Percentiles rank a stretch among this genome's conserved stretches.
phyloP scores from a whole-genome alignment of 2,888 invertebrate species.

The Orthosia gracilis region DNA sequence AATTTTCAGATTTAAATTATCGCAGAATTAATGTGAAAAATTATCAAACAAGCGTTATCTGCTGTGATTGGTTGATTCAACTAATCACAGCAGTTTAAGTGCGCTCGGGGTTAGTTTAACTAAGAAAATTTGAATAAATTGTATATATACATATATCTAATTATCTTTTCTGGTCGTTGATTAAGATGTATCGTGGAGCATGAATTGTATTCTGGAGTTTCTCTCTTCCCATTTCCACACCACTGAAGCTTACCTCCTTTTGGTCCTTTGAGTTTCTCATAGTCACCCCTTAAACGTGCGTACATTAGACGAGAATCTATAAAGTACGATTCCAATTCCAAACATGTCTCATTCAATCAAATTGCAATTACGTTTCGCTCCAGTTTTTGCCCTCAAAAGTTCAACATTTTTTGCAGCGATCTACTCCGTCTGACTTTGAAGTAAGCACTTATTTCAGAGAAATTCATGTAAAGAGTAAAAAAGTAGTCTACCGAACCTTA shows the following conservation, averaged over 20 bases:
- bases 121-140: too few species aligned
- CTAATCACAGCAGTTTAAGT: too few species aligned
- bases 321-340: conserved; percentile 8
- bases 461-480: conserved; percentile 43
- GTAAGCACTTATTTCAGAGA: conserved; percentile 37
- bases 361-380: neutral
- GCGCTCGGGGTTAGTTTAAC: too few species aligned
- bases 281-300: neutral
- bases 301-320: neutral
- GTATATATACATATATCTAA: too few species aligned
- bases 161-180: neutral
- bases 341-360: neutral
- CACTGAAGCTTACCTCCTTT: neutral
- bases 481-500: conserved; percentile 13
- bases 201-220: conserved; percentile 13
- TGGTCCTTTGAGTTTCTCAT: neutral
- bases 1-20: too few species aligned
- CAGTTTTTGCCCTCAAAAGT: conserved; percentile 19
- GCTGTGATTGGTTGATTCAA: too few species aligned
- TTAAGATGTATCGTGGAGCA: neutral
- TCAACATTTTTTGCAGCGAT: conserved; percentile 28
- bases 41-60: too few species aligned
- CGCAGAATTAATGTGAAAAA: too few species aligned
- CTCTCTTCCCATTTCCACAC: neutral
- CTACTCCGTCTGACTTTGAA: conserved; percentile 28